Percentiles rank a stretch among this genome's conserved stretches.
Evolutionary conservation across 2,113 vertebrate species (phyloP).

Genomic region (Carassius gibelio): DNA sequence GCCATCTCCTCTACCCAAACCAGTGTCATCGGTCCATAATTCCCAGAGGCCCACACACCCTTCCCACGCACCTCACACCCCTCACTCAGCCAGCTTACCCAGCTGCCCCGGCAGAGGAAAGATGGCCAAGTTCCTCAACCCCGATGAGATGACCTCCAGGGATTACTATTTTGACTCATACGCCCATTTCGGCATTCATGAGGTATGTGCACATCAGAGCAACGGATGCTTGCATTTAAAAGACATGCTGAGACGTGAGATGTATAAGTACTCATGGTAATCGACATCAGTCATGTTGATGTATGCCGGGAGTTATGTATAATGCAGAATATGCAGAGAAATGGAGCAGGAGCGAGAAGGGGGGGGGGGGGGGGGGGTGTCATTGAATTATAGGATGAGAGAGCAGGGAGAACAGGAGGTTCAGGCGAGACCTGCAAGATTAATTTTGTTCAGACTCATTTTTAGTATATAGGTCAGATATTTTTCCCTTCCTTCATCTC

Average conservation of each 20-base stretch:
- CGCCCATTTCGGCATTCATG: conserved; percentile 97
- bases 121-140: conserved; percentile 90
- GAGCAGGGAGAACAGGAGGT: conserved; percentile 9
- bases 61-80: conserved; percentile 73
- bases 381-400: conserved; percentile 23
- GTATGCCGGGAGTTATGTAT: conserved; percentile 10
- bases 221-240: not conserved
- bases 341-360: not conserved
- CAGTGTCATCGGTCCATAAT: conserved; percentile 83
- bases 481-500: conserved; percentile 45
- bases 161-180: conserved; percentile 99
- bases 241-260: conserved; percentile 19
- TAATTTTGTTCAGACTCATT: conserved; percentile 50
- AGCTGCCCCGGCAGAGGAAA: conserved; percentile 90
- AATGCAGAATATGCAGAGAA: conserved; percentile 18
- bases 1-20: conserved; percentile 83
- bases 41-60: conserved; percentile 75
- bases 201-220: conserved; percentile 76
- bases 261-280: not conserved
- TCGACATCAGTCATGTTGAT: conserved; percentile 6
- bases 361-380: not conserved
- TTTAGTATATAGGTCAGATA: conserved; percentile 64
- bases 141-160: conserved; percentile 96
- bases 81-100: conserved; percentile 78
- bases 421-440: conserved; percentile 52